These are phyloP conservation scores for Brachirus orientalis DNA, from an alignment of 2,113 vertebrate species.

Conservation along the genomic window DNA sequence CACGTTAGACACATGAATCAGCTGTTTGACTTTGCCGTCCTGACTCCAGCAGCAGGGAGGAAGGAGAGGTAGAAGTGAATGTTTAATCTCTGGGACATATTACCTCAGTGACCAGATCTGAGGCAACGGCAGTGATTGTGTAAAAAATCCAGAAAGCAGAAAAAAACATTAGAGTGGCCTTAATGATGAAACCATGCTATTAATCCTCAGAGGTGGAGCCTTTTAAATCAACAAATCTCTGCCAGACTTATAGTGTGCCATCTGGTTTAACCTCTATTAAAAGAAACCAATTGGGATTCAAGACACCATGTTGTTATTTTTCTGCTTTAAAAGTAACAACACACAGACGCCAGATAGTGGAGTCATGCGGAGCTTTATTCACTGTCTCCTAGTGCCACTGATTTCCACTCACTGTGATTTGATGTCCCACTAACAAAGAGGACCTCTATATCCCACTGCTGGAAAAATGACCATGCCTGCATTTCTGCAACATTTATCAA, in stretches of 20 bases:
- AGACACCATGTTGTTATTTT: constrained; percentile 60
- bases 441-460: constrained; percentile 41
- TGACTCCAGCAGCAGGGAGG: constrained; percentile 24
- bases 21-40: constrained; percentile 61
- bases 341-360: constrained; percentile 50
- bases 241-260: constrained; percentile 60
- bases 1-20: constrained; percentile 69
- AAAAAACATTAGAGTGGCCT: constrained; percentile 58
- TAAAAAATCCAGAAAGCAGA: constrained; percentile 68
- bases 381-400: constrained; percentile 55
- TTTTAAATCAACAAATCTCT: constrained; percentile 58
- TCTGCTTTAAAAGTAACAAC: constrained; percentile 34
- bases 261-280: constrained; percentile 64
- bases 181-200: constrained; percentile 65
- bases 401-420: constrained; percentile 51
- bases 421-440: constrained; percentile 58
- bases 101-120: constrained; percentile 81
- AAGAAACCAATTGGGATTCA: constrained; percentile 67
- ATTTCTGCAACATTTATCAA: background rate
- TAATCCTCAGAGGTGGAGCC: constrained; percentile 44
- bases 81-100: constrained; percentile 70
- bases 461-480: background rate
- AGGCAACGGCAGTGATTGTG: constrained; percentile 71
- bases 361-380: constrained; percentile 59
- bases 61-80: constrained; percentile 43